Percentiles rank a stretch among this genome's conserved stretches.
Conservation (phyloP, 2,113 vertebrate genomes). For the Nyctibius bracteatus region DNA sequence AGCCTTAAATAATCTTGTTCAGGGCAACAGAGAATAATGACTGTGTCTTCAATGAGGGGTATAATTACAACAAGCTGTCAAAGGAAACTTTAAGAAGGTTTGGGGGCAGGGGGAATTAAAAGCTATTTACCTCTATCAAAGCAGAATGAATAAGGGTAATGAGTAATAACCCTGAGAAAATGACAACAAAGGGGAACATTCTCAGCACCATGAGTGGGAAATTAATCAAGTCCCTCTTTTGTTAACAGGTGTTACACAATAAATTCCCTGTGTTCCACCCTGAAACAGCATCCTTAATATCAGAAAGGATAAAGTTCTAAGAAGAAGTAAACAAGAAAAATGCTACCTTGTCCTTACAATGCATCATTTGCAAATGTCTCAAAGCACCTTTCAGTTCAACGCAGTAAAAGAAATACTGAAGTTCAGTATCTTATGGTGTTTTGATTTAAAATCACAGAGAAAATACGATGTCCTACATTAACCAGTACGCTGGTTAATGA, state of each 20-base stretch:
- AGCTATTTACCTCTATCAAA: conserved; percentile 68
- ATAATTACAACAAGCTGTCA: conserved; percentile 68
- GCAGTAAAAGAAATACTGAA: neutral
- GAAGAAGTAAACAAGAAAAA: conserved; percentile 22
- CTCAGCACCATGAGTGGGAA: conserved; percentile 52
- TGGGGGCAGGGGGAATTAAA: conserved; percentile 58
- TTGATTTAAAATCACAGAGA: neutral
- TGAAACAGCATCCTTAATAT: conserved; percentile 35
- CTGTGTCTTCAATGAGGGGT: conserved; percentile 49
- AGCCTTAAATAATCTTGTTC: conserved; percentile 64
- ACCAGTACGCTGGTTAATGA: neutral
- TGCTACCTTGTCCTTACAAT: neutral
- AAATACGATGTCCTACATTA: neutral
- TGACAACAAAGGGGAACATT: conserved; percentile 59
- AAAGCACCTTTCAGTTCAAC: neutral
- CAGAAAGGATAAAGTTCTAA: neutral
- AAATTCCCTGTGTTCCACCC: conserved; percentile 48
- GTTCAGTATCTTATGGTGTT: neutral
- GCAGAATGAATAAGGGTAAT: conserved; percentile 67
- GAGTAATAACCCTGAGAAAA: conserved; percentile 68
- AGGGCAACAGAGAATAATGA: conserved; percentile 63
- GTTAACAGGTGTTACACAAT: conserved; percentile 63
- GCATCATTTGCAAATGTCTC: neutral
- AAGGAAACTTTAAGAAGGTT: conserved; percentile 62
- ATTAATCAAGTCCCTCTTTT: conserved; percentile 63